These are phyloP conservation scores for Diorhabda sublineata DNA, from an alignment of 1,140 invertebrate genomes.

Conservation along the genomic window DNA sequence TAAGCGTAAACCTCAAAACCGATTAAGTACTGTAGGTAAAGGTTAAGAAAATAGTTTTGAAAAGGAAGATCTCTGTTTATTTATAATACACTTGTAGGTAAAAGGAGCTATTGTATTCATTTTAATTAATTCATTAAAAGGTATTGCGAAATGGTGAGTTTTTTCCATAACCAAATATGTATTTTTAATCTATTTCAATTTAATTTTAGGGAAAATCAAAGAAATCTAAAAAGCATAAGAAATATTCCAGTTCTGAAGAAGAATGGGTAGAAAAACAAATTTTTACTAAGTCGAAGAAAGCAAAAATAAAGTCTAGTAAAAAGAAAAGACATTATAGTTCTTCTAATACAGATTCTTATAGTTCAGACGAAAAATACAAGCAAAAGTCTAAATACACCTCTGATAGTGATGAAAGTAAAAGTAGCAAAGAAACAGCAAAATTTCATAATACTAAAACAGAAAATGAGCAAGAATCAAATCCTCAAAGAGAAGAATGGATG, in stretches of 20 bases:
- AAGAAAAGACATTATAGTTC: constrained; percentile 4
- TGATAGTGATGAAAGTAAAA: neutral
- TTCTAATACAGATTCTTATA: neutral
- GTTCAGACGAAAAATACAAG: neutral
- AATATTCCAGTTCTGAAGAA: constrained; percentile 19
- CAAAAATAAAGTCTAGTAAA: constrained; percentile 2
- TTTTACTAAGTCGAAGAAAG: neutral
- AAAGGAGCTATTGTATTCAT: too few species aligned
- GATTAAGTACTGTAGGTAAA: too few species aligned
- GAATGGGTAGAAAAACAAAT: constrained; percentile 30
- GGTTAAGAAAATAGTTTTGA: too few species aligned
- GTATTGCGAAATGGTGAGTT: too few species aligned
- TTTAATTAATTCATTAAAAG: too few species aligned
- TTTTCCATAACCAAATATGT: too few species aligned
- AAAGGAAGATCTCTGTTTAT: too few species aligned
- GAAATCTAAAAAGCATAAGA: constrained; percentile 4
- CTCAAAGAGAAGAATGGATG: constrained; percentile 52
- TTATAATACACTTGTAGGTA: too few species aligned
- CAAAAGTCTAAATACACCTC: neutral
- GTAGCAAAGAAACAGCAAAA: neutral
- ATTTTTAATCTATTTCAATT: neutral
- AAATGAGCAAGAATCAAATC: neutral
- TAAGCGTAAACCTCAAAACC: too few species aligned
- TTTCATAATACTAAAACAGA: neutral
- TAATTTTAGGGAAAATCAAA: constrained; percentile 1